Conservation (phyloP, 2,797 vertebrate genomes). For the Phoxinus dragarum region DNA sequence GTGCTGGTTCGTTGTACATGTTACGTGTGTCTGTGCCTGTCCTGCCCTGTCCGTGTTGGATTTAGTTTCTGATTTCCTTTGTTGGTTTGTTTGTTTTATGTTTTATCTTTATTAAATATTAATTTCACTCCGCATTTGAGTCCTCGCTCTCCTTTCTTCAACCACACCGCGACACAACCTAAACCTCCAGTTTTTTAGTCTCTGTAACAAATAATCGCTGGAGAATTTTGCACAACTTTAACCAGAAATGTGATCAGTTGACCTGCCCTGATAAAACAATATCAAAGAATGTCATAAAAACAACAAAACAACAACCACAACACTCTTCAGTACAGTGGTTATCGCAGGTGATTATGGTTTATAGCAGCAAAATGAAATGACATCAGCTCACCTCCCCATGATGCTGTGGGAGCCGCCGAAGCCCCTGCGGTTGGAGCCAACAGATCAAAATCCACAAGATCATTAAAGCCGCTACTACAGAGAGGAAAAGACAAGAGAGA, state of each 20-base stretch:
- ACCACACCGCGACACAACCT: no score
- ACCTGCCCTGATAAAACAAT: neutral
- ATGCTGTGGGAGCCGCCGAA: slow-evolving; percentile 76
- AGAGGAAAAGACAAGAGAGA: slow-evolving; percentile 5
- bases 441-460: slow-evolving; percentile 87
- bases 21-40: no score
- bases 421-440: slow-evolving; percentile 75
- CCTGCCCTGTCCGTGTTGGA: no score
- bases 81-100: no score
- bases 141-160: no score
- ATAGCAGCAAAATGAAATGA: neutral
- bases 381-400: slow-evolving; percentile 88
- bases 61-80: no score
- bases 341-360: neutral
- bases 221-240: neutral
- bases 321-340: neutral
- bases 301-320: neutral
- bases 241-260: neutral
- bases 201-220: neutral
- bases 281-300: neutral
- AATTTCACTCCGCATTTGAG: no score
- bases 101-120: no score
- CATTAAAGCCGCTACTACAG: slow-evolving; percentile 77
- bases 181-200: neutral
- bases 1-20: no score